A percentile compares a stretch with the other conserved stretches of the same genome.
Conservation (phyloP, 2,113 vertebrate genomes). For the Callionymus lyra region DNA sequence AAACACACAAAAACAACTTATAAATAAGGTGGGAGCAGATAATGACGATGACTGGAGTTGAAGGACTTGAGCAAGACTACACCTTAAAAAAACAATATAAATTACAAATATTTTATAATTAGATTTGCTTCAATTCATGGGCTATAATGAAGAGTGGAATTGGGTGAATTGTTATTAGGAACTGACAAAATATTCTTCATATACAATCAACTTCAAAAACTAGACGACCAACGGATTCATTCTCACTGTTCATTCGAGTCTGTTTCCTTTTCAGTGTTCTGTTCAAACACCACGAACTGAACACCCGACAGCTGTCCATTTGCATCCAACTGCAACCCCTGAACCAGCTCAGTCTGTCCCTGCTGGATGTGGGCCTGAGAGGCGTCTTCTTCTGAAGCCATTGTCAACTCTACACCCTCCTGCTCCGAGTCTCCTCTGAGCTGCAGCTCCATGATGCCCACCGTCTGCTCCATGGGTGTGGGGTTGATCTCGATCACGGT, state of each 20-base stretch:
- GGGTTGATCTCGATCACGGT: constrained; percentile 88
- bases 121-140: no score
- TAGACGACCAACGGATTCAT: no score
- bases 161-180: no score
- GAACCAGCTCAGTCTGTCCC: constrained; percentile 69
- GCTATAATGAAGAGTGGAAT: no score
- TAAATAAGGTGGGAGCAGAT: no score
- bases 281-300: constrained; percentile 68
- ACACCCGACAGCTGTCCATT: constrained; percentile 61
- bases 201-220: no score
- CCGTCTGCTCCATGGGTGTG: constrained; percentile 45
- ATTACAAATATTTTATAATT: no score
- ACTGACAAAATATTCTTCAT: no score
- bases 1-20: no score
- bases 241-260: constrained; percentile 40
- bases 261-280: constrained; percentile 49
- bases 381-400: constrained; percentile 30
- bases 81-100: no score
- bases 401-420: constrained; percentile 70
- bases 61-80: no score
- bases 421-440: constrained; percentile 35
- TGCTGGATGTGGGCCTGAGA: constrained; percentile 42
- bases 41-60: no score
- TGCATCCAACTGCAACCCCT: constrained; percentile 68
- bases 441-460: constrained; percentile 65